Evolutionary conservation across 1,140 invertebrate species (phyloP).

Genomic region (Amyelois transitella): DNA sequence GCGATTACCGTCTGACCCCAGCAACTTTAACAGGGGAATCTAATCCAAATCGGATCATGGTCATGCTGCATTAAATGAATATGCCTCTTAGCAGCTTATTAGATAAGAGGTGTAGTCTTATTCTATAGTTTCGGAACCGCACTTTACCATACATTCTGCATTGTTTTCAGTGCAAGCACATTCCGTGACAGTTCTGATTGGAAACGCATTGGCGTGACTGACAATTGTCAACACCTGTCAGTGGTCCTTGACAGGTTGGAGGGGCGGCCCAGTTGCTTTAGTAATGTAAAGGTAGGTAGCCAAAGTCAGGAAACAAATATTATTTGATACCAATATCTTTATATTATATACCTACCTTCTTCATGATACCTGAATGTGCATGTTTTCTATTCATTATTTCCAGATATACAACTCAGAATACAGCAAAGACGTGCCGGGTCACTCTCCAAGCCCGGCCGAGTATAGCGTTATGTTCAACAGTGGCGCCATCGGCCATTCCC

Average conservation of each 20-base stretch:
- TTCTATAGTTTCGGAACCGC: no score
- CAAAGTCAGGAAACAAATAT: no score
- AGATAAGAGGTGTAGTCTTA: no score
- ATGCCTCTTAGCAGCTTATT: no score
- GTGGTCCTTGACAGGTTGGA: conserved; percentile 45
- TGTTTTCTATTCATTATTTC: background rate
- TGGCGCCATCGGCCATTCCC: conserved; percentile 72
- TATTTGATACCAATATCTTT: no score
- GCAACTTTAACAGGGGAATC: no score
- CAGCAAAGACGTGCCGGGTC: background rate
- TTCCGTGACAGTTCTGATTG: conserved; percentile 51
- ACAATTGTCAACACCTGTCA: conserved; percentile 58
- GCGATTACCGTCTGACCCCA: no score
- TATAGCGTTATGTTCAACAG: conserved; percentile 53
- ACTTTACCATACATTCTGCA: no score
- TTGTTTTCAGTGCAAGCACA: conserved; percentile 31
- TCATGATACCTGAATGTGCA: no score
- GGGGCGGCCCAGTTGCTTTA: conserved; percentile 29
- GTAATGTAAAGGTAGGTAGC: background rate
- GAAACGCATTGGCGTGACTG: conserved; percentile 53
- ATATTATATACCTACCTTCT: no score
- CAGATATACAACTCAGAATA: conserved; percentile 53
- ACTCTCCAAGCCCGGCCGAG: background rate
- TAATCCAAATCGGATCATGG: no score
- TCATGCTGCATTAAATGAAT: no score